These are phyloP conservation scores for Augiades crinisus DNA, from an alignment of 2,888 invertebrate genomes.

Conservation along the genomic window DNA sequence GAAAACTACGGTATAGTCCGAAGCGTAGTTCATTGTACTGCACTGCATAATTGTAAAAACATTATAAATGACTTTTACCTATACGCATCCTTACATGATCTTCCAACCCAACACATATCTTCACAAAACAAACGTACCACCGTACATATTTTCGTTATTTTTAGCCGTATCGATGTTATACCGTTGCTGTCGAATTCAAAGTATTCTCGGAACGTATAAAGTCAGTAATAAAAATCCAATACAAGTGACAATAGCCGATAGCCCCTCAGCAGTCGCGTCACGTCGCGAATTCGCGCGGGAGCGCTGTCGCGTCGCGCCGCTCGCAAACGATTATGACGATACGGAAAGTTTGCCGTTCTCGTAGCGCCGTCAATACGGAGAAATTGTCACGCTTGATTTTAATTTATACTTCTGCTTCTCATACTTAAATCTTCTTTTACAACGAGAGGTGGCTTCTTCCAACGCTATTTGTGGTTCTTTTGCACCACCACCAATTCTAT, in stretches of 20 bases:
- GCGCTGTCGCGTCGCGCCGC: neutral
- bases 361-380: neutral
- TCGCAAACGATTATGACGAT: conserved; percentile 21
- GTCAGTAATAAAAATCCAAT: conserved; percentile 4
- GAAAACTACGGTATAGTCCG: too few species aligned
- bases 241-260: conserved; percentile 3
- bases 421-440: too few species aligned
- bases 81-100: too few species aligned
- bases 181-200: neutral
- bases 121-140: too few species aligned
- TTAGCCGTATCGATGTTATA: neutral
- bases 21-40: too few species aligned
- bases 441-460: too few species aligned
- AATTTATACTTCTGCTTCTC: neutral
- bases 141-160: neutral
- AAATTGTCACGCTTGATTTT: conserved; percentile 8
- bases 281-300: conserved; percentile 10
- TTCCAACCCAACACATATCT: too few species aligned
- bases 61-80: too few species aligned
- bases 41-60: too few species aligned
- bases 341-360: conserved; percentile 22
- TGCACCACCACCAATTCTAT: too few species aligned
- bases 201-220: conserved; percentile 3
- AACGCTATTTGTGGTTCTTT: too few species aligned
- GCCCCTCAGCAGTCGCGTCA: neutral